Evolutionary conservation across 2,113 vertebrate species (phyloP), one percentile per base, ranked within the genome.

Genomic region (Xenopus laevis): DNA sequence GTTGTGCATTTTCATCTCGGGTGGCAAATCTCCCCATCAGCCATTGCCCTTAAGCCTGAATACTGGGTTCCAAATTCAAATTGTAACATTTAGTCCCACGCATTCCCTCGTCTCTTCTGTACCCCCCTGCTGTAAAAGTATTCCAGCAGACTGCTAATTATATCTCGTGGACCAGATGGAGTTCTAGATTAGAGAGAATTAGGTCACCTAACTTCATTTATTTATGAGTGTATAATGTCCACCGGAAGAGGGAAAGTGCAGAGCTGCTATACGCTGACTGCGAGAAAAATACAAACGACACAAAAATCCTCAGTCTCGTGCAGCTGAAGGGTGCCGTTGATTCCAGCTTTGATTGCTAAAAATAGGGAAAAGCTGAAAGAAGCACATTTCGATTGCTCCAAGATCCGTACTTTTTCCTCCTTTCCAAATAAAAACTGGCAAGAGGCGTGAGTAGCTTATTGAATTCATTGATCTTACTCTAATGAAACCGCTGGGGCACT

Each of bases 171-270:
- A 18, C 53, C 53, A 55, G 53, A 55, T 55, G 53, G 53, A 55
- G 53, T 55, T 55, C 53, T n/a, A 55, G 53, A 55, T 55, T 55
- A 55, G 16, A 55, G 53, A 55, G 53, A 55, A n/a, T 55, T 55
- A 55, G 53, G 53, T 55, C 53, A 55, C 53, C 53, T 55, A 55
- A 55, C 53, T 55, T 55, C 53, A 55, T 55, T 55, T 55, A 55
- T 55, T 55, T 55, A 55, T 55, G 53, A 55, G 53, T 16, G 16
- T n/a, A n/a, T 55, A n/a, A 55, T n/a, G 53, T 55, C 53, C 53
- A 9, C 53, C 7, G 9, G 53, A 55, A n/a, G 11, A 55, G 9
- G 17, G 15, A 4, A 55, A 55, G 13, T 2, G 2, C 53, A 55
- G 15, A 55, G 1, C 8, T n/a, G 7, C 13, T 55, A 55, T n/a